A percentile compares a stretch with the other conserved stretches of the same genome.
phyloP scores from a whole-genome alignment of 2,797 vertebrate genomes.

The Sciurus vulgaris region DNA sequence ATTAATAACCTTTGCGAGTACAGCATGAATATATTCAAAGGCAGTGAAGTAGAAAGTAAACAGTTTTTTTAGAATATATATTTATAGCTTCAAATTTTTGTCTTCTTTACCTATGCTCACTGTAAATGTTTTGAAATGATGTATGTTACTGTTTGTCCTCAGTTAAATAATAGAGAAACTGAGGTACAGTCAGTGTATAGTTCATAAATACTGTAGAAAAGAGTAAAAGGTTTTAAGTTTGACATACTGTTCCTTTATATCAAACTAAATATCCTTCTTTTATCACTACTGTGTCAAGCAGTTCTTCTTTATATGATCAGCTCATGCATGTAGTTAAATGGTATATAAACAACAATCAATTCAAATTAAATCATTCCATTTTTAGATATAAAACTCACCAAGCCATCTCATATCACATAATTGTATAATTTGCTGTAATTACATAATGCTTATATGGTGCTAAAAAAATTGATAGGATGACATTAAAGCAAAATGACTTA shows the following conservation, averaged over 20 bases:
- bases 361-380: constrained; percentile 79
- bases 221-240: background rate
- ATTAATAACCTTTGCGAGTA: background rate
- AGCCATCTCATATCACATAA: constrained; percentile 76
- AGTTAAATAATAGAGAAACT: constrained; percentile 37
- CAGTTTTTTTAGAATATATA: background rate
- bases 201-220: background rate
- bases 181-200: background rate
- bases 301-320: constrained; percentile 76
- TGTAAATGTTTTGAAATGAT: background rate
- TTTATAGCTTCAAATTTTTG: background rate
- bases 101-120: background rate
- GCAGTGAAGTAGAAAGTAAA: background rate
- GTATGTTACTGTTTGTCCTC: background rate
- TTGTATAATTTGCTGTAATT: constrained; percentile 83
- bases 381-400: constrained; percentile 76
- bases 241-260: background rate
- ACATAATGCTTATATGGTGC: constrained; percentile 77
- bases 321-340: constrained; percentile 70
- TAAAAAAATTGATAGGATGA: constrained; percentile 81
- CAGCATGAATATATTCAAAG: background rate
- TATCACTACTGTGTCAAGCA: background rate
- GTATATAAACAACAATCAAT: constrained; percentile 83
- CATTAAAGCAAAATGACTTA: constrained; percentile 82
- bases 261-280: constrained; percentile 33